Base-by-base conservation (phyloP, 2,113 vertebrate genomes). In the Psettodes erumei region DNA sequence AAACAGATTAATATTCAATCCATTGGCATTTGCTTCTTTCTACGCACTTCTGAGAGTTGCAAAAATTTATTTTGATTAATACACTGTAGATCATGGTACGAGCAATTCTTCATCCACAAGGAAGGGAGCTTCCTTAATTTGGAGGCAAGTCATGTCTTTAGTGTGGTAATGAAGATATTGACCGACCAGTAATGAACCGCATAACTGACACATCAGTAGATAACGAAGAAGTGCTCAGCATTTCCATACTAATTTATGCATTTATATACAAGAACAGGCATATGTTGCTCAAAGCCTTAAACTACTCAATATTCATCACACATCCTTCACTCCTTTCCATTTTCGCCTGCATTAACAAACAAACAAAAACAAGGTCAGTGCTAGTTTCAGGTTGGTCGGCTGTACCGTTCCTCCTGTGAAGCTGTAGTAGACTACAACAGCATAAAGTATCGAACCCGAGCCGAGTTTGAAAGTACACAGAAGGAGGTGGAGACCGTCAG, bases 161-260 rank as follows among this genome's bases (percentile, higher is more conserved):
- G 23, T 66, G 38, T 67, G 71, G 76, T 86, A 75, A 75, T 83
- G 77, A 82, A 75, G 68, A 71, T 71, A 71, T 23, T 85, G 82
- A 77, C 56, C 47, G 64, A 30, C 21, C 12, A 18, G 25, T 64
- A 80, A 83, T 80, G 76, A 81, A 72, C 43, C 75, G 33, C 38
- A 79, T 74, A 76, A 85, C 65, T 47, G 60, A 71, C 43, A 68
- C 59, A 51, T 58, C 25, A 58, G 70, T 43, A 54, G 55, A 73
- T 55, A 50, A 77, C 47, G 28, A 54, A 54, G 33, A 64, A 27
- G 60, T 4, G 43, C 18, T 61, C 47, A 30, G 11, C 10, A 82
- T 84, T 77, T 79, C 43, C 67, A 85, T 81, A 21, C 60, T 71
- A 76, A 84, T 80, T 61, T 79, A 79, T 79, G 77, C 54, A 63